phyloP scores from a whole-genome alignment of 2,888 invertebrate genomes.

The Stratiomys singularior region DNA sequence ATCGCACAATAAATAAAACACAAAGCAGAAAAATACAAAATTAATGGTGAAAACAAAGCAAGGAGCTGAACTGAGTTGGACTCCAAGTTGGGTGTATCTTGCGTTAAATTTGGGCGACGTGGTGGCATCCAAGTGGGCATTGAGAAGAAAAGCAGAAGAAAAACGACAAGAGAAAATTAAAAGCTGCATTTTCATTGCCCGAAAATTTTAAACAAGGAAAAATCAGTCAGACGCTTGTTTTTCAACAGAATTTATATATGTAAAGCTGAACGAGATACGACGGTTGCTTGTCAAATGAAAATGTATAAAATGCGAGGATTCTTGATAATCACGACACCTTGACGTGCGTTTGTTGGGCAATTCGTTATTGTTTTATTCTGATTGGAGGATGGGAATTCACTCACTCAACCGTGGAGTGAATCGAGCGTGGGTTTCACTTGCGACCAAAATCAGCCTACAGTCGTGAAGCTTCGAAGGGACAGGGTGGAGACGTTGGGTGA shows the following conservation, averaged over 20 bases:
- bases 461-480: no score
- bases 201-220: not conserved
- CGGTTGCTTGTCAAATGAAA: not conserved
- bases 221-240: not conserved
- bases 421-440: not conserved
- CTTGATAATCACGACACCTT: conserved; percentile 19
- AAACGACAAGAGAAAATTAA: no score
- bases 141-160: no score
- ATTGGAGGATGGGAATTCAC: not conserved
- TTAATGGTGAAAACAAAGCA: not conserved
- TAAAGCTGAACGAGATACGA: not conserved
- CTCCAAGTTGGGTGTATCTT: not conserved
- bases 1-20: not conserved
- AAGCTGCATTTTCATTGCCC: not conserved
- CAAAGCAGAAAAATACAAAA: not conserved
- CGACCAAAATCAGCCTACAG: not conserved
- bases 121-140: no score
- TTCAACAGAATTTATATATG: not conserved
- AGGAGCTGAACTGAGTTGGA: not conserved
- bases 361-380: not conserved
- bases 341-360: not conserved
- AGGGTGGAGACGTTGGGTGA: no score
- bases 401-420: not conserved
- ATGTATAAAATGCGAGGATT: not conserved
- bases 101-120: no score